Conservation (phyloP, 2,888 invertebrate species). For the Bombylius major region DNA sequence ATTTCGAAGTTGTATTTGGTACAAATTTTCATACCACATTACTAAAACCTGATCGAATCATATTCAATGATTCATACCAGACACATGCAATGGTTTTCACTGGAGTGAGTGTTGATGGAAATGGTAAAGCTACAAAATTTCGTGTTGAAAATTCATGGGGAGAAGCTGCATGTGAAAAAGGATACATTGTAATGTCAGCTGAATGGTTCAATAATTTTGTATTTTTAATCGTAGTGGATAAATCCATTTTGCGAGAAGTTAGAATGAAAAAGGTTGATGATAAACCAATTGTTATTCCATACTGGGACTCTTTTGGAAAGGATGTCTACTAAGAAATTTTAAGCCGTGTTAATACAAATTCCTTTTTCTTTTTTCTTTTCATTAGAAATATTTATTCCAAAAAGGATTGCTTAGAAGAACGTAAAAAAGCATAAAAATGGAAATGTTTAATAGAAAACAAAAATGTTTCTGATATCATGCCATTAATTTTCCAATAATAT, state of each 20-base stretch:
- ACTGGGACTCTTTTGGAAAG: slow-evolving; percentile 35
- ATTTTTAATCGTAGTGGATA: slow-evolving; percentile 80
- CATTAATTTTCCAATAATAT: too few relatives aligned
- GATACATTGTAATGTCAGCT: slow-evolving; percentile 67
- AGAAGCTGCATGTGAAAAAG: slow-evolving; percentile 75
- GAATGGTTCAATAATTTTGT: slow-evolving; percentile 84
- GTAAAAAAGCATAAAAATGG: too few relatives aligned
- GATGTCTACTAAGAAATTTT: too few relatives aligned
- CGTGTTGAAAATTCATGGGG: slow-evolving; percentile 90
- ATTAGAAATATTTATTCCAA: too few relatives aligned
- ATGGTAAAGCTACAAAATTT: slow-evolving; percentile 57
- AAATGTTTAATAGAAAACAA: too few relatives aligned
- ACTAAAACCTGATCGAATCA: slow-evolving; percentile 65
- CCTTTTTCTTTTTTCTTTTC: too few relatives aligned
- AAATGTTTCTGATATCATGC: too few relatives aligned
- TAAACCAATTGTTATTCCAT: too few relatives aligned
- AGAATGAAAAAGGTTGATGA: too few relatives aligned
- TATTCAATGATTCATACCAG: slow-evolving; percentile 81
- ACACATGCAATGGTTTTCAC: slow-evolving; percentile 89
- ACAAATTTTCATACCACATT: slow-evolving; percentile 64
- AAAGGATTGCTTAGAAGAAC: too few relatives aligned
- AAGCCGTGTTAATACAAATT: too few relatives aligned
- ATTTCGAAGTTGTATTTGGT: slow-evolving; percentile 71
- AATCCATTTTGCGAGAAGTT: too few relatives aligned
- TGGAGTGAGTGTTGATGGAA: slow-evolving; percentile 62